Evolutionary conservation across 1,140 invertebrate species (phyloP).

Genomic region (Portunus trituberculatus): DNA sequence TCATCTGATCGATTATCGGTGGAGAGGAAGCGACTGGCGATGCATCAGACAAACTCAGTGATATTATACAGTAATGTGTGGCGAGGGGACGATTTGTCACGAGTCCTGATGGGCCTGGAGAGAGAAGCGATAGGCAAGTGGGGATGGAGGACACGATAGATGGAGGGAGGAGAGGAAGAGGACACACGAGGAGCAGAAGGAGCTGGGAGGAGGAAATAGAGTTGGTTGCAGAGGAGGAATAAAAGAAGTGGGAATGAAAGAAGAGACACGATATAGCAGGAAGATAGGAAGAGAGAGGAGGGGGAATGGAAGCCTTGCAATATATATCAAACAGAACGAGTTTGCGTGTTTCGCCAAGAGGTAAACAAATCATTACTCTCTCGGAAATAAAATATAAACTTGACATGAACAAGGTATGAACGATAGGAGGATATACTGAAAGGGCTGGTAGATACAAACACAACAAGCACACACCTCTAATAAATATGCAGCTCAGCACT

Average conservation of each 20-base stretch:
- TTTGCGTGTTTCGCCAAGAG: no score
- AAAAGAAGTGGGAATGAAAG: not conserved
- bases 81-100: not conserved
- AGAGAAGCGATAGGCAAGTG: not conserved
- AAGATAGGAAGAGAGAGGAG: not conserved
- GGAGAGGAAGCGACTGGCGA: not conserved
- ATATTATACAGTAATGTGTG: constrained; percentile 24
- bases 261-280: not conserved
- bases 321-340: no score
- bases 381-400: no score
- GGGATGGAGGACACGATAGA: not conserved
- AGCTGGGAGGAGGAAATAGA: not conserved
- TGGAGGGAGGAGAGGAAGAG: not conserved
- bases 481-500: no score
- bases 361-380: no score
- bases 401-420: no score
- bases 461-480: no score
- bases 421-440: no score
- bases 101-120: not conserved
- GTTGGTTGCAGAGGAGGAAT: constrained; percentile 1
- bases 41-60: not conserved
- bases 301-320: not conserved
- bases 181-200: not conserved
- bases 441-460: no score
- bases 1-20: not conserved